Evolutionary conservation across 2,888 invertebrate species (phyloP), one percentile per base, ranked within the genome.

Genomic region (Drosophila helvetica): DNA sequence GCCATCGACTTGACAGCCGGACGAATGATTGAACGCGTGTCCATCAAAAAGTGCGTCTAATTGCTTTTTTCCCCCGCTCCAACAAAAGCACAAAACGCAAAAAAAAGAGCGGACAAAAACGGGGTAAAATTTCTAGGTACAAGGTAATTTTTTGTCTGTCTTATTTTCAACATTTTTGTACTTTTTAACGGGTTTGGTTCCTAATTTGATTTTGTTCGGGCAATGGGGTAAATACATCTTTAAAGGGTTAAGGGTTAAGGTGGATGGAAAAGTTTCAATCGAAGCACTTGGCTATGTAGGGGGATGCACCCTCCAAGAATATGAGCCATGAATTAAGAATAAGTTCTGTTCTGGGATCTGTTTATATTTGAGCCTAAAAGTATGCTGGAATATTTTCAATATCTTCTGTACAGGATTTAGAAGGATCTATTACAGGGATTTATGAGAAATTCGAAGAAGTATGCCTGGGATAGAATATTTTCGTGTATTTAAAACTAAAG

Each of bases 21-120:
- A 77, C 76, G 81, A 88, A 89, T 89, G 86, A 86, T 89, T 86
- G 88, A 89, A 89, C 86, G 86, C 80, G 80, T 82, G 89, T 88
- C 86, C 86, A 80, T 86, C 86, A 86, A 79, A 85, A 89, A 85
- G 66, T 76, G 88, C 86, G 84, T 88, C 86, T 89, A 86, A 86
- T 86, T 86, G 86, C 83, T 86, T 89, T 84, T 86, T 76, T 69
- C 75, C 72, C 30, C 58, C 42, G 56, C 59, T 52, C 50, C 61
- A 61, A 60, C 62, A 46, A 22, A 46, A 18, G 54, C 64, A 66
- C 61, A 67, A 47, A 58, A 57, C 25, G 25, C 4, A 58, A 70
- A 33, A 57, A 10, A 27, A 33, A 63, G 46, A 50, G 15, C 9
- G 15, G 43, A 53, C n/a, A 53, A 63, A 74, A 81, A 79, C 56